Base-by-base conservation (phyloP, 2,888 invertebrate genomes). In the Rhagium mordax region DNA sequence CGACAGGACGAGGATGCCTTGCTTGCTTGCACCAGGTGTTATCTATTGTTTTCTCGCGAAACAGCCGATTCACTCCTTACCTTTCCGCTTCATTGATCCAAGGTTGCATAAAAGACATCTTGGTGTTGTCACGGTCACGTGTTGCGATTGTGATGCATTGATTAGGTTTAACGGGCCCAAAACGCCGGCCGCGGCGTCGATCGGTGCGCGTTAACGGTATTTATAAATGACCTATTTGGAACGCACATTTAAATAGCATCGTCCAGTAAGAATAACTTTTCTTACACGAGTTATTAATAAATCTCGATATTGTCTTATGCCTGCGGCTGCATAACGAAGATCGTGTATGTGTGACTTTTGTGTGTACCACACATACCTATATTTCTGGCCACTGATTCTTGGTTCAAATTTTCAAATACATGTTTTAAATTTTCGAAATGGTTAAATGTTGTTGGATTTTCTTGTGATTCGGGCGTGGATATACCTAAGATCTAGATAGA, bases 21-120 rank as follows among this genome's bases (percentile, higher is more conserved):
- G 4, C 55, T n/a, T n/a, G n/a, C n/a, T 24, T 57, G 20, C 10
- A 51, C 10, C 27, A 57, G 27, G 27, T 57, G 55, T 57, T 57
- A 3, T 57, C 55, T 27, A 41, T n/a, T 27, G 24, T 57, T 27
- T 57, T 57, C 55, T 57, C 15, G 55, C 27, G 55, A 57, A 57
- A 57, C 16, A 27, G 55, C 15, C 24, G 41, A 57, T 24, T 27
- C 15, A 4, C 27, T 57, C 16, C 24, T 5, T 53, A 53, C 21
- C 53, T 27, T 24, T 27, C 27, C 55, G 27, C 16, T 16, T 24
- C 55, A 27, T 27, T 24, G 55, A 57, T 57, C 55, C 27, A 27
- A n/a, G 27, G 55, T n/a, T 41, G n/a, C n/a, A 1, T 41, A n/a
- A 41, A 41, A 41, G 41, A n/a, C n/a, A n/a, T 13, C 41, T 8